Evolutionary conservation across 2,797 vertebrate genomes (phyloP).

Genomic region (Thunnus albacares): DNA sequence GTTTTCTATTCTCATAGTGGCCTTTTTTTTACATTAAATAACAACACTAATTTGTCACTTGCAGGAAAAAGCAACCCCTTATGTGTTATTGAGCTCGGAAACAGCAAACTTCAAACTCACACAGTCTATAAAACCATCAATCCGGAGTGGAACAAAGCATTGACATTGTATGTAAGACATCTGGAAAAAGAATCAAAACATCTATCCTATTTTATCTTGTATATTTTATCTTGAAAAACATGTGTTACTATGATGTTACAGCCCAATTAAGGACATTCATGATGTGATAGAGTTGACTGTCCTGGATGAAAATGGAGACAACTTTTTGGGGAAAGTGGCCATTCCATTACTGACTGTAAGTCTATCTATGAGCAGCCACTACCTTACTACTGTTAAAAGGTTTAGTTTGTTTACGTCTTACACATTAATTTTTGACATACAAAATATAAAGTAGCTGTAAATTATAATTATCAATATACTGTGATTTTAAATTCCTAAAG

Average conservation of each 20-base stretch:
- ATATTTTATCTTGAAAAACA: not conserved
- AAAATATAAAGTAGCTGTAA: not conserved
- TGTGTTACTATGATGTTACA: slow-evolving; percentile 70
- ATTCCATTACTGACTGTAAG: slow-evolving; percentile 95
- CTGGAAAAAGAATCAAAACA: not conserved
- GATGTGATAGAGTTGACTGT: slow-evolving; percentile 94
- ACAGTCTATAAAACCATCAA: slow-evolving; percentile 94
- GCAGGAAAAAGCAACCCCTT: slow-evolving; percentile 96
- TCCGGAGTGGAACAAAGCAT: slow-evolving; percentile 96
- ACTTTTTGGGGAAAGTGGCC: slow-evolving; percentile 94
- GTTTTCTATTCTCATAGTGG: not conserved
- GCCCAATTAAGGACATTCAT: slow-evolving; percentile 96
- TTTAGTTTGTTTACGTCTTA: not conserved
- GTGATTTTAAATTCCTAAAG: slow-evolving; percentile 72
- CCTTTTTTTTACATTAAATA: slow-evolving; percentile 20
- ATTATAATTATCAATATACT: not conserved
- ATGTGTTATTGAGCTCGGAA: slow-evolving; percentile 93
- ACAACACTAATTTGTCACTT: slow-evolving; percentile 28
- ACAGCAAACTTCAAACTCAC: slow-evolving; percentile 94
- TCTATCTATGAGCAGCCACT: slow-evolving; percentile 38
- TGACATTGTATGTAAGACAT: slow-evolving; percentile 92
- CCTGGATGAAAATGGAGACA: slow-evolving; percentile 96
- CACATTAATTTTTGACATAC: not conserved
- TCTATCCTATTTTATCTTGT: slow-evolving; percentile 11
- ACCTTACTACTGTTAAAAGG: not conserved